Base-by-base conservation (phyloP, 2,113 vertebrate species). In the Diphyllodes magnificus region DNA sequence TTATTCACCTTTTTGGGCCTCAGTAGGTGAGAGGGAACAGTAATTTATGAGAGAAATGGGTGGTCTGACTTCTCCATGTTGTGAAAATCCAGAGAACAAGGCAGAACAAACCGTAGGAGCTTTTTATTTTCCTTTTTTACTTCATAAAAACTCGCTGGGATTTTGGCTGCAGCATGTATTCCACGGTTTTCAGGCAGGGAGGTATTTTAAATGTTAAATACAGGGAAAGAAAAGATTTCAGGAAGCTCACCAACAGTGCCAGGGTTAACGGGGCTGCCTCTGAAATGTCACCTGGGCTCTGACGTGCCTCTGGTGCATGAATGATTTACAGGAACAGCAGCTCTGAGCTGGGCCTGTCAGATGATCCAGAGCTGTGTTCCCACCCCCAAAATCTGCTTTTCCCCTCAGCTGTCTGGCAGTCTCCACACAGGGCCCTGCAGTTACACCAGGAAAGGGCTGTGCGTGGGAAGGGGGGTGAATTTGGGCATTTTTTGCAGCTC, bases 281-380 rank as follows among this genome's bases (percentile, higher is more conserved):
- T 66, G 27, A 68, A 86, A 72, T 61, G 66, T 57, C 82, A 71
- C 44, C 72, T 37, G 50, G 15, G 28, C 5, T 35, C 42, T 76
- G 50, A 45, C 20, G 2, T 68, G 69, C 70, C 39, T 57, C 35
- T 56, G 78, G 21, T 64, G 73, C 65, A 10, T 15, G 44, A 51
- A 51, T 65, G 88, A 82, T 82, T 88, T 75, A 76, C 68, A 64
- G 88, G 57, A 81, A 27, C 39, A 87, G 89, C 53, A 42, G 60
- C 9, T 16, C 57, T 51, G 63, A 86, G 87, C 92, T 82, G 76
- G 21, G 15, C 20, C 66, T 71, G 31, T 25, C 73, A 77, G 82
- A 13, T 78, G 73, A 83, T 28, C 50, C 40, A 31, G 69, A 66
- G 73, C 82, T 31, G 15, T 6, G 54, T 45, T n/a, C 50, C 63